Conservation (phyloP, 2,888 invertebrate genomes). For the Choristoneura rosaceana region DNA sequence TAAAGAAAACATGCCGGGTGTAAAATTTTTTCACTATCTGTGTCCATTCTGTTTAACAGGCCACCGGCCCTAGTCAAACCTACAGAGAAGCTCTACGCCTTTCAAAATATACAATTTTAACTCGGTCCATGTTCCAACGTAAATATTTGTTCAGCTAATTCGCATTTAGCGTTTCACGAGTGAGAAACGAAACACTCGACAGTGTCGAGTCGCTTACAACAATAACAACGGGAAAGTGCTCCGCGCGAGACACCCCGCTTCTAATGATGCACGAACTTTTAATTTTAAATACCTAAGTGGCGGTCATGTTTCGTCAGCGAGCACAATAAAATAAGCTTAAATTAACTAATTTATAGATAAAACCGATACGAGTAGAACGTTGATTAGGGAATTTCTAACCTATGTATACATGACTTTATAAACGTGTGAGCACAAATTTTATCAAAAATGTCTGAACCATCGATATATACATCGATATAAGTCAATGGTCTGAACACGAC, state of each 20-base stretch:
- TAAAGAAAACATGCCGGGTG: slow-evolving; percentile 17
- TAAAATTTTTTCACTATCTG: slow-evolving; percentile 7
- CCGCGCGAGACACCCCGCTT: slow-evolving; percentile 47
- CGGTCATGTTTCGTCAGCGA: background rate
- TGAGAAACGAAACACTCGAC: slow-evolving; percentile 79
- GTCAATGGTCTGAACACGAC: no score
- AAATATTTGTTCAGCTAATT: slow-evolving; percentile 84
- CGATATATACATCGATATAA: no score
- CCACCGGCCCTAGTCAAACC: background rate
- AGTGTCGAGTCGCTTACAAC: slow-evolving; percentile 76
- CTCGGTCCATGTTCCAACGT: slow-evolving; percentile 72
- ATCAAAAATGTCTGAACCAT: no score
- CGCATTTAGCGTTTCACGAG: slow-evolving; percentile 75
- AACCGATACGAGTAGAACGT: no score
- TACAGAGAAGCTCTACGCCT: slow-evolving; percentile 40
- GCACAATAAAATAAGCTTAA: background rate
- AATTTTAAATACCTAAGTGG: background rate
- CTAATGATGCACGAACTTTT: background rate
- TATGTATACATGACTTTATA: no score
- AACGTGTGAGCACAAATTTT: no score
- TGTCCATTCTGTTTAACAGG: slow-evolving; percentile 10
- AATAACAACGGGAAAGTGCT: slow-evolving; percentile 73
- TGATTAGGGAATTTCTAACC: no score
- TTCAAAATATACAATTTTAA: slow-evolving; percentile 69
- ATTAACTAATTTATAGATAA: no score